These are phyloP conservation scores for Phorcus lineatus DNA, from an alignment of 2,888 invertebrate genomes.

Conservation along the genomic window DNA sequence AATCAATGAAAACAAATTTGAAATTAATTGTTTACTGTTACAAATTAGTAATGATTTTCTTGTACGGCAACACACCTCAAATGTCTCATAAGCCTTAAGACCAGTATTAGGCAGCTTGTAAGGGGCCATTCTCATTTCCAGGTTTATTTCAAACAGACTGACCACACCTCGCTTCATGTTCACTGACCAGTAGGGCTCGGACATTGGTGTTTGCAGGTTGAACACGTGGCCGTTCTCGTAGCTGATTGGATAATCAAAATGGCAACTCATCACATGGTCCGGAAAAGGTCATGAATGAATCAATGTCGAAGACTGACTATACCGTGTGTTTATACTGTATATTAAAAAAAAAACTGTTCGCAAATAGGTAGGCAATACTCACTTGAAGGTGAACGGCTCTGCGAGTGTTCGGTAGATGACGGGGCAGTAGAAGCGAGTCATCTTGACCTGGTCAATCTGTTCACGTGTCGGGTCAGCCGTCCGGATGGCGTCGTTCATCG, in stretches of 20 bases:
- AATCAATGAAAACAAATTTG: no score
- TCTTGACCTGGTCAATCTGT: slow-evolving; percentile 44
- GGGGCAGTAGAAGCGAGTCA: slow-evolving; percentile 40
- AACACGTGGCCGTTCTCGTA: slow-evolving; percentile 56
- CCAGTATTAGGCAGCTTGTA: neutral
- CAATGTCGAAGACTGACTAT: no score
- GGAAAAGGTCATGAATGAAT: no score
- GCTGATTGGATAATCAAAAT: slow-evolving; percentile 34
- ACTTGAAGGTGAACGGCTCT: slow-evolving; percentile 57
- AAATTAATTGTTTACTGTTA: no score
- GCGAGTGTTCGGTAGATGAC: slow-evolving; percentile 43
- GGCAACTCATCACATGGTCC: no score
- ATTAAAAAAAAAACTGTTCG: neutral
- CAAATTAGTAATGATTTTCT: no score
- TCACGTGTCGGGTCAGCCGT: slow-evolving; percentile 42
- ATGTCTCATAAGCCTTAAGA: slow-evolving; percentile 47
- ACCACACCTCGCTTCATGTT: slow-evolving; percentile 75
- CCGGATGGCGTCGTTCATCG: slow-evolving; percentile 50
- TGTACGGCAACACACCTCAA: slow-evolving; percentile 50
- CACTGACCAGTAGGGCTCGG: slow-evolving; percentile 73
- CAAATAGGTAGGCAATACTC: slow-evolving; percentile 17
- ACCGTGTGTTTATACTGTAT: no score
- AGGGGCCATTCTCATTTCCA: slow-evolving; percentile 49
- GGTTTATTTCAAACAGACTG: slow-evolving; percentile 67
- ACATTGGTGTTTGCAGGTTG: slow-evolving; percentile 60